phyloP scores from a whole-genome alignment of 2,888 invertebrate species.

The Chaitophorus viminalis region DNA sequence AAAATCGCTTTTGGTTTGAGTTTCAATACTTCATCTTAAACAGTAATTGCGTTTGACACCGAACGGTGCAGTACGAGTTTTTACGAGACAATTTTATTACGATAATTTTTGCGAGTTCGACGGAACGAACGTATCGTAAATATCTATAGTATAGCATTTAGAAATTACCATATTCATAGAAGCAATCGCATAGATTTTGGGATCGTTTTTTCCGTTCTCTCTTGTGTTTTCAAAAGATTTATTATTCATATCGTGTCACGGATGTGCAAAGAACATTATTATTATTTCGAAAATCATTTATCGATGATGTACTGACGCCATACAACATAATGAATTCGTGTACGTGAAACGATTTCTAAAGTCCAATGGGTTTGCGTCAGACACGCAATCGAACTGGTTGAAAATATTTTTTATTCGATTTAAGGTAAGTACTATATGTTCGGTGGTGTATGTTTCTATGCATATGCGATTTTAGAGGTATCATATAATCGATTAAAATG shows the following conservation, averaged over 20 bases:
- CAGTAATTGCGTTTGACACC: background rate
- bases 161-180: constrained; percentile 36
- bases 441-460: background rate
- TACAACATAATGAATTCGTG: constrained; percentile 34
- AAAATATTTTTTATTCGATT: constrained; percentile 29
- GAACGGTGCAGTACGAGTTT: background rate
- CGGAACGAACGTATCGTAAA: constrained; percentile 17
- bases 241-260: constrained; percentile 46
- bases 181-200: constrained; percentile 19
- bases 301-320: constrained; percentile 37
- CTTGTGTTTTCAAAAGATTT: constrained; percentile 14
- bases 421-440: background rate
- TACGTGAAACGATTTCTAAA: constrained; percentile 55
- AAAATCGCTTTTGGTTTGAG: background rate
- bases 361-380: constrained; percentile 41
- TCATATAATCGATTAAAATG: constrained; percentile 10
- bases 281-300: constrained; percentile 55
- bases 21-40: background rate
- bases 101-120: constrained; percentile 26
- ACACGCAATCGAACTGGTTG: constrained; percentile 33
- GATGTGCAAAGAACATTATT: constrained; percentile 55
- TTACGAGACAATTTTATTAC: constrained; percentile 29
- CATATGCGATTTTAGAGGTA: background rate
- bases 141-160: background rate
- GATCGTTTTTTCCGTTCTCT: constrained; percentile 33